These are phyloP conservation scores for Cuculus canorus DNA, from an alignment of 2,797 vertebrate species.

Conservation along the genomic window DNA sequence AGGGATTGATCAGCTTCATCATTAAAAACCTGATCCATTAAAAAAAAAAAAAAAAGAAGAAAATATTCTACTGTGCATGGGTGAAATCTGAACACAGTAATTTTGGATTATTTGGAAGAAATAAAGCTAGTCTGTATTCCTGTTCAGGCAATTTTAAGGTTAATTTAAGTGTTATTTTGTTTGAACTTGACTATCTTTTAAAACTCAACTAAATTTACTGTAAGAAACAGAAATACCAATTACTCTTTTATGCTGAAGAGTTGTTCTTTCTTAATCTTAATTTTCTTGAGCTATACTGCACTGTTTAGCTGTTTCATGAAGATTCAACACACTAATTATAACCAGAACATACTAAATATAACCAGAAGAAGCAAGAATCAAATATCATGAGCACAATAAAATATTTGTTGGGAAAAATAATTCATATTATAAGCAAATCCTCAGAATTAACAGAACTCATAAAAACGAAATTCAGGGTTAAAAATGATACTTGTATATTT, in stretches of 20 bases:
- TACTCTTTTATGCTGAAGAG: neutral
- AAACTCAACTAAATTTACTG: neutral
- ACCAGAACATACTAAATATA: neutral
- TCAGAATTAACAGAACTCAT: neutral
- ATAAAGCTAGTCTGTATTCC: neutral
- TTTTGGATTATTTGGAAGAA: neutral
- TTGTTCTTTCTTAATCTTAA: neutral
- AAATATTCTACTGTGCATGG: neutral
- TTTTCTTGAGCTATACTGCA: neutral
- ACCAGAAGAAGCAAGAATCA: neutral
- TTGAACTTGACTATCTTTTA: neutral
- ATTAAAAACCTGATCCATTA: neutral
- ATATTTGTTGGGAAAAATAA: neutral
- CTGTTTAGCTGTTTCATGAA: neutral
- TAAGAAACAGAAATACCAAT: neutral
- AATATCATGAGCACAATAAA: neutral
- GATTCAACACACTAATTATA: neutral
- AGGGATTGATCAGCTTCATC: neutral
- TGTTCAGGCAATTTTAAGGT: neutral
- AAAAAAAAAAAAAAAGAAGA: conserved; percentile 1
- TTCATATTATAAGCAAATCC: neutral
- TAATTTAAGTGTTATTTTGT: neutral
- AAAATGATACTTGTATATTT: neutral
- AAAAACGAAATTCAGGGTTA: neutral
- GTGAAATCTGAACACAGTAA: neutral